phyloP scores from a whole-genome alignment of 2,888 invertebrate genomes.

The Mycalesis mineus region DNA sequence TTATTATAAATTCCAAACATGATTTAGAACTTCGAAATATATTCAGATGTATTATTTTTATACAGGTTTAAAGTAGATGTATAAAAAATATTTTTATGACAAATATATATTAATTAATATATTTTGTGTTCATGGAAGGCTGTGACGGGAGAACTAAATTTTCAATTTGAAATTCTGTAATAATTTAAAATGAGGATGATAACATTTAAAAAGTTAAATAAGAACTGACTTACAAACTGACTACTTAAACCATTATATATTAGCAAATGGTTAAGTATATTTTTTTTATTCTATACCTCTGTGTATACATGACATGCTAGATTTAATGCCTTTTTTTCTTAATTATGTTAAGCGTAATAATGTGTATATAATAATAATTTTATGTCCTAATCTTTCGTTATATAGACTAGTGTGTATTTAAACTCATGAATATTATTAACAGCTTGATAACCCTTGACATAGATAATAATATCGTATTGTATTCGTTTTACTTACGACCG shows the following conservation, averaged over 20 bases:
- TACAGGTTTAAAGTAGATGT: background rate
- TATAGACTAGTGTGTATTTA: constrained; percentile 7
- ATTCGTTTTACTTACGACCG: constrained; percentile 9
- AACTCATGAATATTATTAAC: constrained; percentile 4
- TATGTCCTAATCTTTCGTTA: constrained; percentile 10
- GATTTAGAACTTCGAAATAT: background rate
- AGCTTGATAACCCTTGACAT: constrained; percentile 19
- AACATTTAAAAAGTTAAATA: background rate
- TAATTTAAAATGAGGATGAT: background rate
- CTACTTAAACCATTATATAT: background rate
- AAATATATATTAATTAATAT: background rate
- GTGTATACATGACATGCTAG: constrained; percentile 5
- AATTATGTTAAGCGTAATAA: constrained; percentile 1
- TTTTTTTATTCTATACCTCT: background rate
- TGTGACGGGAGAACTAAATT: constrained; percentile 30
- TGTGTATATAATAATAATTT: constrained; percentile 6
- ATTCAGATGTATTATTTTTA: background rate
- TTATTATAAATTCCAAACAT: background rate
- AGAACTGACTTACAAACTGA: background rate
- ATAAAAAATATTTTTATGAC: background rate
- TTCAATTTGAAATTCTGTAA: constrained; percentile 5
- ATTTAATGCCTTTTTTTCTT: background rate
- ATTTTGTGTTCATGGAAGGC: constrained; percentile 29
- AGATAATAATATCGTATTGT: constrained; percentile 18
- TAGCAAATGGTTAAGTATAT: background rate